Conservation (phyloP, 2,888 invertebrate species). For the Tetranychus truncatus region DNA sequence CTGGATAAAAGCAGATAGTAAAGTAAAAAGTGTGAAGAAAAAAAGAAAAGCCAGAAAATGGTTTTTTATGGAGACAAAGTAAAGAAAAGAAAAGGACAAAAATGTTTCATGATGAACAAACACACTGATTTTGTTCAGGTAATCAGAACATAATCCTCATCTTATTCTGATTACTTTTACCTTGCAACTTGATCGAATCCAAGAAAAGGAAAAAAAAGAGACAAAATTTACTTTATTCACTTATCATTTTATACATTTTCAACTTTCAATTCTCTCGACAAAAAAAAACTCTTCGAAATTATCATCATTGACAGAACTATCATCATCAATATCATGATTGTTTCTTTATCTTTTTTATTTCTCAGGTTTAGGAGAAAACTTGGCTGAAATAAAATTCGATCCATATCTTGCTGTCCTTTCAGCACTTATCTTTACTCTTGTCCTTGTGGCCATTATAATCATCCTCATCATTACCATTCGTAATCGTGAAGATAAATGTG, state of each 20-base stretch:
- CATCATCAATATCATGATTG: background rate
- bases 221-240: background rate
- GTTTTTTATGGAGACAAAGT: no score
- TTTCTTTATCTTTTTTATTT: background rate
- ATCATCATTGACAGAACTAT: no score
- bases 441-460: slow-evolving; percentile 8
- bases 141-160: no score
- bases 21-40: no score
- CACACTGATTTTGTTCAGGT: no score
- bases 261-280: background rate
- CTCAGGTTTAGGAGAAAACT: background rate
- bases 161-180: no score
- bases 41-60: no score
- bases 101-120: no score
- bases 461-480: slow-evolving; percentile 8
- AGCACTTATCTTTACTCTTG: background rate
- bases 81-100: no score
- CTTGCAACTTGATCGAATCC: no score
- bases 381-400: slow-evolving; percentile 6
- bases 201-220: background rate
- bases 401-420: background rate
- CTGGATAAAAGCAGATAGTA: no score
- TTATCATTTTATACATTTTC: background rate
- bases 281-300: no score
- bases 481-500: slow-evolving; percentile 7